A percentile compares a stretch with the other conserved stretches of the same genome.
phyloP scores from a whole-genome alignment of 2,888 invertebrate species.

The Thymelicus acteon region DNA sequence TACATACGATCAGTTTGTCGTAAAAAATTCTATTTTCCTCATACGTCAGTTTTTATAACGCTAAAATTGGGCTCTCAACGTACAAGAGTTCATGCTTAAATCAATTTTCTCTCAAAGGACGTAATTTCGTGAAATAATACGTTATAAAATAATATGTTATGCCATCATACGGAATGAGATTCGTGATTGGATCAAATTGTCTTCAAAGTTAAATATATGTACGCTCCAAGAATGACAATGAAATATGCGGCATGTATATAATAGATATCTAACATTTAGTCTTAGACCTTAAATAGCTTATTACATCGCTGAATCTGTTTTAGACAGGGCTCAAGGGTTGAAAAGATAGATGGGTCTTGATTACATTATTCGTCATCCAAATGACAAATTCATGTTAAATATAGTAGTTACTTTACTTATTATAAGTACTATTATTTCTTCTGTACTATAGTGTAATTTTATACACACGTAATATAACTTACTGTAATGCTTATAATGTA shows the following conservation, averaged over 20 bases:
- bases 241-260: background rate
- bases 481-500: no score
- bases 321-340: no score
- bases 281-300: no score
- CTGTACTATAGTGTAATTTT: no score
- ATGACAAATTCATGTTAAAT: no score
- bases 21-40: background rate
- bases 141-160: slow-evolving; percentile 10
- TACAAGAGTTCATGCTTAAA: slow-evolving; percentile 1
- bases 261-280: background rate
- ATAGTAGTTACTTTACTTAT: no score
- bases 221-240: background rate
- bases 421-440: no score
- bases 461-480: no score
- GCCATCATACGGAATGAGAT: slow-evolving; percentile 6
- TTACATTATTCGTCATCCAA: no score
- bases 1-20: no score
- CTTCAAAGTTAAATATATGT: background rate
- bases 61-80: slow-evolving; percentile 1
- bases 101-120: slow-evolving; percentile 8
- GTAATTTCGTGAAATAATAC: slow-evolving; percentile 2
- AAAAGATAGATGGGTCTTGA: no score
- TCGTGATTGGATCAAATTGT: background rate
- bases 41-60: background rate
- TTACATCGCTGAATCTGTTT: no score